Conservation (phyloP, 2,797 vertebrate genomes). For the Sparus aurata region DNA sequence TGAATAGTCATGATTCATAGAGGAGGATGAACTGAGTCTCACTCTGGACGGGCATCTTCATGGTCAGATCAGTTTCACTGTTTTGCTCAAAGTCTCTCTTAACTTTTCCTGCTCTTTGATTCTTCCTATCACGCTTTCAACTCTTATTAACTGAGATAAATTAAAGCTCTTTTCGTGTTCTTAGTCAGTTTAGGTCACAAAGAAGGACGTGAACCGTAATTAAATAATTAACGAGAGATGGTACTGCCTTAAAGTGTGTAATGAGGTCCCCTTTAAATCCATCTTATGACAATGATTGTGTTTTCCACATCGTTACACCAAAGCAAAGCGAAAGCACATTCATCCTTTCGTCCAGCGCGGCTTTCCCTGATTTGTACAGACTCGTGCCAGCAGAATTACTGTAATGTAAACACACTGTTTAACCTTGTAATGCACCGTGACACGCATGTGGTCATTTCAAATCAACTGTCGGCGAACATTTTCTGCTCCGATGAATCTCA, state of each 20-base stretch:
- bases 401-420: slow-evolving; percentile 6
- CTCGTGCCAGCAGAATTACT: neutral
- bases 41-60: slow-evolving; percentile 48
- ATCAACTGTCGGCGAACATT: neutral
- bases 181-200: neutral
- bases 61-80: slow-evolving; percentile 20
- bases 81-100: slow-evolving; percentile 10
- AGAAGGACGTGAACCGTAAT: neutral
- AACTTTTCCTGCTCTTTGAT: neutral
- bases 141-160: neutral
- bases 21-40: slow-evolving; percentile 54
- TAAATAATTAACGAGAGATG: neutral
- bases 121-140: neutral
- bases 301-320: neutral
- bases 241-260: neutral
- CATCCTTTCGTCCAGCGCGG: neutral
- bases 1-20: slow-evolving; percentile 76
- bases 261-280: neutral
- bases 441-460: slow-evolving; percentile 2
- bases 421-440: neutral
- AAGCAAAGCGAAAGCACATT: neutral
- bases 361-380: slow-evolving; percentile 6
- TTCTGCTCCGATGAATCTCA: neutral
- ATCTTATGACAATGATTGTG: neutral
- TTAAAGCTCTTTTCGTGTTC: neutral